Conservation (phyloP, 2,113 vertebrate species). For the Ammodytes marinus region DNA sequence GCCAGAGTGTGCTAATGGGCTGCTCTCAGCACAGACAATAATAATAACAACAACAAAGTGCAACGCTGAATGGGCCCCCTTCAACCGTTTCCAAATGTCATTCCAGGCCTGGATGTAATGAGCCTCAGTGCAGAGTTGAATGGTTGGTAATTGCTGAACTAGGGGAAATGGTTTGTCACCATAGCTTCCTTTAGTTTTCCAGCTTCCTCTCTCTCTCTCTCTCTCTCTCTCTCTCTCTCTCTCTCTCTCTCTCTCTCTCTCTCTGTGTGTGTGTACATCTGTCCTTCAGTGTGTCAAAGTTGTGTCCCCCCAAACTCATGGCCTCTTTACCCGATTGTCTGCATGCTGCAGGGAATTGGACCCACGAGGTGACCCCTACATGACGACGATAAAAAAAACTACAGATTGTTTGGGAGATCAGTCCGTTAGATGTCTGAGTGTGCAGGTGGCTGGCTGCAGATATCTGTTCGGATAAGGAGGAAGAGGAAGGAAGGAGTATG, state of each 20-base stretch:
- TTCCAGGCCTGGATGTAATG: slow-evolving; percentile 75
- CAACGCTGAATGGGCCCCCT: slow-evolving; percentile 57
- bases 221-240: slow-evolving; percentile 4
- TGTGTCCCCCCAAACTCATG: slow-evolving; percentile 11
- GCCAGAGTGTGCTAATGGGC: slow-evolving; percentile 50
- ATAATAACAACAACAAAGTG: slow-evolving; percentile 79
- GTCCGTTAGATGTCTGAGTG: slow-evolving; percentile 39
- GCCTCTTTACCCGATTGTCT: slow-evolving; percentile 3
- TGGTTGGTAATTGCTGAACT: slow-evolving; percentile 71
- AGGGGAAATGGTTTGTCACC: slow-evolving; percentile 79
- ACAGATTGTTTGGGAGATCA: not conserved
- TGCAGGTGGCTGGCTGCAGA: slow-evolving; percentile 44
- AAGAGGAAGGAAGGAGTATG: slow-evolving; percentile 8
- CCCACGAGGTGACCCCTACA: slow-evolving; percentile 22
- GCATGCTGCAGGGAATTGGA: slow-evolving; percentile 28
- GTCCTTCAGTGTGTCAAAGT: slow-evolving; percentile 30
- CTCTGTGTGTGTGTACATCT: slow-evolving; percentile 34
- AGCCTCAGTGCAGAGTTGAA: slow-evolving; percentile 68
- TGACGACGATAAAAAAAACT: slow-evolving; percentile 4
- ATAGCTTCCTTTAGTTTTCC: slow-evolving; percentile 72
- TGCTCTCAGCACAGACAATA: slow-evolving; percentile 68
- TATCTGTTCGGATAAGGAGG: not conserved
- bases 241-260: not conserved
- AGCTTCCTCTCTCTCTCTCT: slow-evolving; percentile 51
- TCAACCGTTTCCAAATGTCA: slow-evolving; percentile 80